Evolutionary conservation across 2,888 invertebrate genomes (phyloP), one percentile per base, ranked within the genome.

Genomic region (Callimorpha dominula): DNA sequence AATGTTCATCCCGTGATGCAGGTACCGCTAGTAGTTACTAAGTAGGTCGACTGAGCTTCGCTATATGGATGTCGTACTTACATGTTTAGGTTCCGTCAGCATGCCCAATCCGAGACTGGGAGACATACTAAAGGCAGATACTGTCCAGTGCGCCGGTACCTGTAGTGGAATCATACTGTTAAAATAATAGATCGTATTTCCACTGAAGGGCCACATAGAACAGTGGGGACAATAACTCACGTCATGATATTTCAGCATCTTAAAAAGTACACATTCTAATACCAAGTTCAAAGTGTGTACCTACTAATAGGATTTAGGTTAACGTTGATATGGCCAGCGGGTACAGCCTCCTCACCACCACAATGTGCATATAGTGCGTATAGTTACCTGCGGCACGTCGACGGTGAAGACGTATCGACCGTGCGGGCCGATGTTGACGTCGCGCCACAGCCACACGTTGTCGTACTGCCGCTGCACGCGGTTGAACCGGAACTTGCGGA

Each of bases 401-500:
- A 98, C 95, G 73, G 97, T 98, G 93, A 99, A 98, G 74, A 99
- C 98, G 88, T 96, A 98, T 9, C 99, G 97, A 0, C 99, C 99
- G 92, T 98, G 98, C 40, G 99, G 98, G 0, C 92, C 99, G 87
- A 99, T 98, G 92, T 99, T 99, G 70, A 98, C 97, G 93, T 99
- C 99, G 78, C 97, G 97, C 99, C 99, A 99, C 71, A 99, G 94
- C 99, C 99, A 99, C 73, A 98, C 98, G 92, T 99, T 99, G 86
- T 99, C 98, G 92, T 99, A 99, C 89, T 99, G 98, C 0, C 99
- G 96, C 88, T 98, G 97, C 75, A 99, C 97, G 75, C 98, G 97
- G 93, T 98, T 99, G 91, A 98, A 98, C 4, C 99, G 96, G 93
- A 97, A 97, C 90, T 98, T 98, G 79, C 98, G 96, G 96, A 98